phyloP scores from a whole-genome alignment of 2,113 vertebrate species.

The Apodemus speciosus region DNA sequence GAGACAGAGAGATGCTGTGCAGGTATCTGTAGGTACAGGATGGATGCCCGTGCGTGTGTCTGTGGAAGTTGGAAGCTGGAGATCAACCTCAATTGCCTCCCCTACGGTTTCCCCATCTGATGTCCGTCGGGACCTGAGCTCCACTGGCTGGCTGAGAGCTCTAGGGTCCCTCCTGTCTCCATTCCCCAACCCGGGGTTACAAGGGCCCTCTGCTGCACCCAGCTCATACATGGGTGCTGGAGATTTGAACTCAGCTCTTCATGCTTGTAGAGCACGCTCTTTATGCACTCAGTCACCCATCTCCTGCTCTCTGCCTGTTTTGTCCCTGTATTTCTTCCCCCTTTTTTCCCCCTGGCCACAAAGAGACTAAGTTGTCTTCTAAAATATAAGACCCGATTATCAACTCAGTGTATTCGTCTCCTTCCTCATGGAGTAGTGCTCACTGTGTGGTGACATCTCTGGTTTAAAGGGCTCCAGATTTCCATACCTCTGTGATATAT shows the following conservation, averaged over 20 bases:
- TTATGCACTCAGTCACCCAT: not conserved
- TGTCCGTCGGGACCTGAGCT: no score
- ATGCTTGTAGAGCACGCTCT: not conserved
- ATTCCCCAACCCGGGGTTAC: not conserved
- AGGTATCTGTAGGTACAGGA: no score
- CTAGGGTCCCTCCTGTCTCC: not conserved
- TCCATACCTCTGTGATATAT: not conserved
- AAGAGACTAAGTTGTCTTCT: slow-evolving; percentile 39
- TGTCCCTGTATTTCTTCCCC: not conserved
- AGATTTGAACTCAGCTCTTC: not conserved
- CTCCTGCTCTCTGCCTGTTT: not conserved
- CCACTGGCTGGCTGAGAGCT: not conserved
- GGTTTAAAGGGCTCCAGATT: not conserved
- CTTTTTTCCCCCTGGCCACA: slow-evolving; percentile 25
- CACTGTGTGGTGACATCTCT: not conserved
- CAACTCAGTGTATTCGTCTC: not conserved
- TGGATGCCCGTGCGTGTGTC: not conserved
- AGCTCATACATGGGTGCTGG: not conserved
- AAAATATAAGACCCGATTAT: slow-evolving; percentile 1
- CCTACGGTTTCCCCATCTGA: not conserved
- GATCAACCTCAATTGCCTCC: not conserved
- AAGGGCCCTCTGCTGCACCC: not conserved
- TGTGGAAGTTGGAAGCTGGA: not conserved
- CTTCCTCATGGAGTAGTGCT: not conserved
- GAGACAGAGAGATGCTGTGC: no score